A percentile compares a stretch with the other conserved stretches of the same genome.
Conservation (phyloP, 2,113 vertebrate genomes). For the Stegostoma tigrinum region DNA sequence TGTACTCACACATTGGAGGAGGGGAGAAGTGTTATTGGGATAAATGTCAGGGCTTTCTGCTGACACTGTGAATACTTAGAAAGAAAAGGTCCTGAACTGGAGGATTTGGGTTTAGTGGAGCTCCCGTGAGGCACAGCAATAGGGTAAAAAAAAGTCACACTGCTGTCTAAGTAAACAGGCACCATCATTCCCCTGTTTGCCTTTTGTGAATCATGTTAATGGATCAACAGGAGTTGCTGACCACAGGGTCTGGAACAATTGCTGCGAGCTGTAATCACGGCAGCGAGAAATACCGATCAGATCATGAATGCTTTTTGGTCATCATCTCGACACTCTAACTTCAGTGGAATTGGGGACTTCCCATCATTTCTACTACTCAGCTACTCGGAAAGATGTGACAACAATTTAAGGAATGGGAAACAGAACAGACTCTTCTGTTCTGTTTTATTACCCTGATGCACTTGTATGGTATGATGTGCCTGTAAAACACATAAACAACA, state of each 20-base stretch:
- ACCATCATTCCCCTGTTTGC: not conserved
- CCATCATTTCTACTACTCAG: not conserved
- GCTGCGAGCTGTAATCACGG: not conserved
- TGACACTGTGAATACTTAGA: not conserved
- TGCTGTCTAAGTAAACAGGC: not conserved
- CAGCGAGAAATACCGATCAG: not conserved
- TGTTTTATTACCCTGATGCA: too few relatives aligned
- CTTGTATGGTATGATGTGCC: too few relatives aligned
- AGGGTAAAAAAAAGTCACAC: not conserved
- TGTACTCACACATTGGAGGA: not conserved
- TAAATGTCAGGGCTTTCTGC: not conserved
- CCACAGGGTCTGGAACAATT: slow-evolving; percentile 6
- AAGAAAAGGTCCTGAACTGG: not conserved
- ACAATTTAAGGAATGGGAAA: not conserved
- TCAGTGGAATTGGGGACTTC: not conserved
- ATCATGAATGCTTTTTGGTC: not conserved
- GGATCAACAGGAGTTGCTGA: slow-evolving; percentile 38
- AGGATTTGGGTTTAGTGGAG: not conserved
- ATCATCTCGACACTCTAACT: not conserved
- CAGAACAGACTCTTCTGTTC: not conserved
- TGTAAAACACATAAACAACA: too few relatives aligned
- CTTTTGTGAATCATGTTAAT: slow-evolving; percentile 1
- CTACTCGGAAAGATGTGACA: not conserved
- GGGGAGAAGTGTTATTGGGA: not conserved
- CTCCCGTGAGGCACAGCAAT: too few relatives aligned